Evolutionary conservation across 1,140 invertebrate genomes (phyloP).

Genomic region (Drosophila busckii): DNA sequence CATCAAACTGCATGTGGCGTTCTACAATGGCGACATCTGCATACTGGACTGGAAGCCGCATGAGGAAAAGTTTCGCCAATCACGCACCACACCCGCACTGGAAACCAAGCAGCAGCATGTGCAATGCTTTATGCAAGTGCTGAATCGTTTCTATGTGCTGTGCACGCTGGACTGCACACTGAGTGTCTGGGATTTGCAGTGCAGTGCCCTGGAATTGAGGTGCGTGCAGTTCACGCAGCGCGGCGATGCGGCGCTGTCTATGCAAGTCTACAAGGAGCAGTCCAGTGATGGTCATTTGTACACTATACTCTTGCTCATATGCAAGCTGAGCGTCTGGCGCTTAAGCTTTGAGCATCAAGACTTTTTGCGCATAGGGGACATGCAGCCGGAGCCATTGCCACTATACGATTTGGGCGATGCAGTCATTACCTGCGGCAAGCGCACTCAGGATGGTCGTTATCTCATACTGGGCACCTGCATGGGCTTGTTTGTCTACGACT

Average conservation of each 20-base stretch:
- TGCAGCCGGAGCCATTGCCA: slow-evolving; percentile 14
- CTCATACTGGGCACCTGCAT: slow-evolving; percentile 56
- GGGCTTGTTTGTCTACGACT: slow-evolving; percentile 63
- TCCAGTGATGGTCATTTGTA: slow-evolving; percentile 8
- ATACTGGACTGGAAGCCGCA: slow-evolving; percentile 40
- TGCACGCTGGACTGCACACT: slow-evolving; percentile 25
- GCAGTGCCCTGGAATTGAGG: slow-evolving; percentile 13
- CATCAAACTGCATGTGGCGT: slow-evolving; percentile 52
- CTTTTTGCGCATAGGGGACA: background rate
- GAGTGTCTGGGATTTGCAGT: slow-evolving; percentile 38
- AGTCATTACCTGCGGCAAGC: slow-evolving; percentile 53
- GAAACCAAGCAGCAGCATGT: slow-evolving; percentile 21
- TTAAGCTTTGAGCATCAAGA: slow-evolving; percentile 15
- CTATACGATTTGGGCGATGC: slow-evolving; percentile 6
- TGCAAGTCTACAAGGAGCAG: slow-evolving; percentile 22
- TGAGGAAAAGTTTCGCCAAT: slow-evolving; percentile 31
- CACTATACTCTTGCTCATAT: slow-evolving; percentile 44
- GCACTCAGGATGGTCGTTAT: slow-evolving; percentile 49
- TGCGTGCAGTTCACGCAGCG: background rate
- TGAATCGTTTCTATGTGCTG: slow-evolving; percentile 42
- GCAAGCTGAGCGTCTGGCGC: slow-evolving; percentile 29
- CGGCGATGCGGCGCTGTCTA: slow-evolving; percentile 14
- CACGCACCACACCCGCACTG: slow-evolving; percentile 20
- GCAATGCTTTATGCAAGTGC: slow-evolving; percentile 25
- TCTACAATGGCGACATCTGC: slow-evolving; percentile 43